Evolutionary conservation across 2,797 vertebrate genomes (phyloP), one percentile per base, ranked within the genome.

Genomic region (Rhinichthys osculus): DNA sequence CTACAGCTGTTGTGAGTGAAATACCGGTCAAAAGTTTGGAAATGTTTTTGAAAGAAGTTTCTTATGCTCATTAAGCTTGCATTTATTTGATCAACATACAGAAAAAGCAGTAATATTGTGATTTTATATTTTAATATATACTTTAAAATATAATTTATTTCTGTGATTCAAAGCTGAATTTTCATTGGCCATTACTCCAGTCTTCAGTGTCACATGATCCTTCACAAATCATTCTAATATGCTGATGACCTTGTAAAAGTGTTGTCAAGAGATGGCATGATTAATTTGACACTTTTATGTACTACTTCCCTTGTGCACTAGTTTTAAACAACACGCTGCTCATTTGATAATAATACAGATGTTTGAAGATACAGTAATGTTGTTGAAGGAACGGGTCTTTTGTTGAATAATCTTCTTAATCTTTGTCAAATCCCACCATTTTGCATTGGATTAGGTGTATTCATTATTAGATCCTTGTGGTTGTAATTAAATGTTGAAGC

Each of bases 401-500:
- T 93, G 91, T 93, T 90, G 90, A 84, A 81, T 94, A 95, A 95
- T 94, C 94, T 93, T 59, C 85, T 89, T 95, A 94, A 94, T 95
- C 94, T 94, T 91, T 66, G 87, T 89, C 82, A 92, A 94, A 95
- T 94, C 94, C 93, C 88, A 90, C 88, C 87, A 88, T 92, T 93
- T 94, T 85, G 82, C 91, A 90, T 90, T 72, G 93, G 93, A 95
- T 95, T 94, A 95, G 92, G 91, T 66, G 85, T 91, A 89, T 93
- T 93, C 91, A 91, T 88, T 83, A 90, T 88, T 88, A 94, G 90
- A 92, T 93, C 93, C 93, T 93, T 91, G 91, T 90, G 90, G 91
- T 87, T 88, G 33, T 94, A 94, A 95, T 95, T 94, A 95, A 94
- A 94, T 92, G 93, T 93, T 95, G 93, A 93, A 93, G 91, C 90